Evolutionary conservation across 2,888 invertebrate genomes (phyloP), one percentile per base, ranked within the genome.

Genomic region (Microctonus brassicae): DNA sequence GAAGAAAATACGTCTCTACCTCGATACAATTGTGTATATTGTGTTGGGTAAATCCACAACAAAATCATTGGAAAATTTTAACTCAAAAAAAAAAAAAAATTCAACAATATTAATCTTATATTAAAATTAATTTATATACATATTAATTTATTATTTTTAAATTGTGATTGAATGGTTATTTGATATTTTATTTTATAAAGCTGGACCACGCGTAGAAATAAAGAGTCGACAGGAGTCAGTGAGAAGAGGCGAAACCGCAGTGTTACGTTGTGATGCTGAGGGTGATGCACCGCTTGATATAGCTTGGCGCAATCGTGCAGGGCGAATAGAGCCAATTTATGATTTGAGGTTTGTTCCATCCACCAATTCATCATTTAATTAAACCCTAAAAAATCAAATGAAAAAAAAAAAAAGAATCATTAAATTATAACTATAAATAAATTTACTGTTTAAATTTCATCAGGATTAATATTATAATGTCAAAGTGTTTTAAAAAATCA

Each of bases 241-340:
- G 24, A 86, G 90, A 33, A 87, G 89, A 66, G 90, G 90, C 13
- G 90, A 90, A 79, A 87, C 89, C 69, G 88, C 89, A 3, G 88
- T 88, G 13, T 75, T 90, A 24, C 87, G 88, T 11, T 90, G 90
- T 76, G 90, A 90, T 73, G 90, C 89, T 1, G 88, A 88, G 72
- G 90, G 90, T 22, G 90, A 90, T 81, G 87, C 88, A 60, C 90
- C 90, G 1, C 82, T 90, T 53, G 89, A 90, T 71, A 87, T 90
- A 63, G 89, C 88, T 34, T 90, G 90, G 90, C 88, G 89, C 55
- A 85, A 84, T 69, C 83, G 87, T 53, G 89, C 89, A 13, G 89
- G 88, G 79, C 87, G 88, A 47, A 88, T 90, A 66, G 89, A 89
- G 80, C 89, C 89, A 11, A 87, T 88, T 47, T 89, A 89, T 78